Conservation (phyloP, 2,113 vertebrate species). For the Sardina pilchardus region DNA sequence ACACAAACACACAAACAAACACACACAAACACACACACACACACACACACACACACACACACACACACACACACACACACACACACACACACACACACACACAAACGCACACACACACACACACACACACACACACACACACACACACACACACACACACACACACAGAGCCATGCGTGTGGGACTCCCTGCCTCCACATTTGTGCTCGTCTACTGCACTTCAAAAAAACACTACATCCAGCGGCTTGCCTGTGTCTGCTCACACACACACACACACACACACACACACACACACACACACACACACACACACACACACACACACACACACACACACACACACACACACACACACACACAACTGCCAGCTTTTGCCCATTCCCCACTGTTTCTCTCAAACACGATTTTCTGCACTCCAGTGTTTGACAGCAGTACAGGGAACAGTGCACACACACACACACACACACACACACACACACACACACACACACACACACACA, state of each 20-base stretch:
- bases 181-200: constrained; percentile 15
- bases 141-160: neutral
- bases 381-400: constrained; percentile 12
- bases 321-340: constrained; percentile 13
- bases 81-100: neutral
- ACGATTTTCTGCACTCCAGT: neutral
- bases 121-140: constrained; percentile 5
- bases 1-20: too few relatives aligned
- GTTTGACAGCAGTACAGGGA: neutral
- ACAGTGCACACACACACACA: neutral
- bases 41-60: neutral
- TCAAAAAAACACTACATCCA: neutral
- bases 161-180: neutral
- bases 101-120: neutral
- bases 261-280: neutral
- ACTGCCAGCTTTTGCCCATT: neutral
- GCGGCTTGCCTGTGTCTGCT: neutral
- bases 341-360: neutral
- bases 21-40: too few relatives aligned
- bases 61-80: neutral
- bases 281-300: neutral
- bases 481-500: constrained; percentile 3
- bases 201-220: constrained; percentile 25
- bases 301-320: neutral
- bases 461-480: constrained; percentile 9